These are phyloP conservation scores for Latrodectus hesperus DNA, from an alignment of 2,888 invertebrate genomes.

Conservation along the genomic window DNA sequence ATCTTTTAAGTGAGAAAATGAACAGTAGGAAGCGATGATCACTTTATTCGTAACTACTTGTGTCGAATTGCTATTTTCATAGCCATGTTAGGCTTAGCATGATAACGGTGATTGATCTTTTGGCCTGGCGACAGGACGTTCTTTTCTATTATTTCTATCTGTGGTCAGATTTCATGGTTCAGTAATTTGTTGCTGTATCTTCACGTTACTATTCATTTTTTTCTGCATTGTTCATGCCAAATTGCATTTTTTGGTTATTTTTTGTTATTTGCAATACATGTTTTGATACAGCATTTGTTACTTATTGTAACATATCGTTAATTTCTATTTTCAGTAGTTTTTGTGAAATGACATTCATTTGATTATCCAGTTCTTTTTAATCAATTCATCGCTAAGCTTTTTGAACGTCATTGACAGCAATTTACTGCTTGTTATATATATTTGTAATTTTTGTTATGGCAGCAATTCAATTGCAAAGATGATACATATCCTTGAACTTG, in stretches of 20 bases:
- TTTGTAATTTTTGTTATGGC: no score
- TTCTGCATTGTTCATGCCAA: neutral
- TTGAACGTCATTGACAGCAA: no score
- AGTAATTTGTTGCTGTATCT: neutral
- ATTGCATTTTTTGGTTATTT: neutral
- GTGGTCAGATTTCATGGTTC: constrained; percentile 3
- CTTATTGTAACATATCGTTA: no score
- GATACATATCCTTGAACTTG: no score
- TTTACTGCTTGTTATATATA: no score
- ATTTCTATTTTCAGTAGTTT: neutral
- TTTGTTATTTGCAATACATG: neutral
- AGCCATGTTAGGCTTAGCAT: neutral
- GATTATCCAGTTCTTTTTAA: neutral
- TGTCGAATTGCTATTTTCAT: constrained; percentile 2
- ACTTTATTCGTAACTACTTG: neutral
- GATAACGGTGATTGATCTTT: constrained; percentile 12
- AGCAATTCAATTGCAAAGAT: no score
- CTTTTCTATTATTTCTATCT: neutral
- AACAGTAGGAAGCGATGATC: neutral
- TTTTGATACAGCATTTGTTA: neutral
- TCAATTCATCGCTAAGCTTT: neutral
- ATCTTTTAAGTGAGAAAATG: neutral
- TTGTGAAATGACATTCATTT: neutral
- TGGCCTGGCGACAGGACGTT: constrained; percentile 19
- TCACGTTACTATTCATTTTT: neutral